phyloP scores from a whole-genome alignment of 2,888 invertebrate species.

The Cyrtodaria siliqua region DNA sequence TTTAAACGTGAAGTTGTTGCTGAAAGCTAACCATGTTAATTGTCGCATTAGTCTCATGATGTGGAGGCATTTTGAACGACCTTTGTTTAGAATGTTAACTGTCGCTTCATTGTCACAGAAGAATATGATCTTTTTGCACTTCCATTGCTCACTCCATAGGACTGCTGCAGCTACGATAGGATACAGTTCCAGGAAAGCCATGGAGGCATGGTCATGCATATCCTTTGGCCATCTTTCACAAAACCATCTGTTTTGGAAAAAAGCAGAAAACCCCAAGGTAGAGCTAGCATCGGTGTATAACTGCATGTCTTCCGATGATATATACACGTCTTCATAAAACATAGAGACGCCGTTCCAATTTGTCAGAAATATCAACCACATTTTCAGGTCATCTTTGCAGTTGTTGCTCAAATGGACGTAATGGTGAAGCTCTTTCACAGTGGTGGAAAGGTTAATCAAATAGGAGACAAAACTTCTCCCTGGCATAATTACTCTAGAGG shows the following conservation, averaged over 20 bases:
- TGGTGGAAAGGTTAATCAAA: slow-evolving; percentile 21
- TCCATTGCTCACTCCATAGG: too few relatives aligned
- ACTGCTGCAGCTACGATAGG: too few relatives aligned
- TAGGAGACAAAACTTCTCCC: slow-evolving; percentile 42
- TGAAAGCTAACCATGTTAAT: not conserved
- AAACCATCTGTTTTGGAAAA: slow-evolving; percentile 35
- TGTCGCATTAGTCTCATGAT: not conserved
- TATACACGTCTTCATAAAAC: slow-evolving; percentile 33
- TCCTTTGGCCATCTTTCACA: slow-evolving; percentile 26
- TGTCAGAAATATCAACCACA: slow-evolving; percentile 33
- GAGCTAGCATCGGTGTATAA: slow-evolving; percentile 35
- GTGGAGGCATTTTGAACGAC: too few relatives aligned
- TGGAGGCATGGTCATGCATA: too few relatives aligned
- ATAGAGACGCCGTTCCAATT: slow-evolving; percentile 52
- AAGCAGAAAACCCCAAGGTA: slow-evolving; percentile 13
- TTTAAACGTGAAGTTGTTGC: not conserved
- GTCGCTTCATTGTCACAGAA: too few relatives aligned
- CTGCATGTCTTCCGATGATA: slow-evolving; percentile 28
- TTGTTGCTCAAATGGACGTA: slow-evolving; percentile 26
- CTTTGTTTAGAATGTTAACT: too few relatives aligned
- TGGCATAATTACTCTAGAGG: slow-evolving; percentile 18
- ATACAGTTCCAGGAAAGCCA: too few relatives aligned
- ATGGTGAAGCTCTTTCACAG: slow-evolving; percentile 29
- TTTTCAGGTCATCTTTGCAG: slow-evolving; percentile 27
- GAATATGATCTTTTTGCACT: too few relatives aligned